A percentile compares a stretch with the other conserved stretches of the same genome.
phyloP scores from a whole-genome alignment of 2,797 vertebrate species.

The Iguana delicatissima region DNA sequence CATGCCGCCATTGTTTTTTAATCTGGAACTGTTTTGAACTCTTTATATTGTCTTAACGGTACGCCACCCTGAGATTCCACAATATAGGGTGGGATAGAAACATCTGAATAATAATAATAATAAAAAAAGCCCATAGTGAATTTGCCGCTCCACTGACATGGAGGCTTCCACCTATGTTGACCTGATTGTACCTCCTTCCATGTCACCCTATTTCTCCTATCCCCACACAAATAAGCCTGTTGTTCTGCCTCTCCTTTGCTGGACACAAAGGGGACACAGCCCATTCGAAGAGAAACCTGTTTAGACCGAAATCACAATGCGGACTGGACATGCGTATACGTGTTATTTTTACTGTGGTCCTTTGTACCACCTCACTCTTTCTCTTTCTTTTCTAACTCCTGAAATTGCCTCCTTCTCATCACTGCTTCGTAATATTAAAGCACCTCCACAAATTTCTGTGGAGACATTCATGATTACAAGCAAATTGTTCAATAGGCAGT shows the following conservation, averaged over 20 bases:
- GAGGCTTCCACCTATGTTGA: no score
- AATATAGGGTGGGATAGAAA: no score
- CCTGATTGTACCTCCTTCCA: background rate
- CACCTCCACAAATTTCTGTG: slow-evolving; percentile 15
- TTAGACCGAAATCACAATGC: background rate
- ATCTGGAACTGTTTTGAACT: no score
- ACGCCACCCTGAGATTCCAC: no score
- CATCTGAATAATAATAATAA: no score
- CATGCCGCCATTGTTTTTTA: no score
- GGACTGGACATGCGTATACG: no score
- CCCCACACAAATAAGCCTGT: background rate
- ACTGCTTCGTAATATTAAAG: background rate
- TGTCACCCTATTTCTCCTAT: background rate
- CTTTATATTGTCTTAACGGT: no score
- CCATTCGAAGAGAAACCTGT: no score
- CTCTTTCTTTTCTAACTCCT: background rate
- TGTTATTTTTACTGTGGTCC: background rate
- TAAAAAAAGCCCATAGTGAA: no score
- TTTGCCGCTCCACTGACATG: no score
- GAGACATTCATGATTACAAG: slow-evolving; percentile 27
- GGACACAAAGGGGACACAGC: background rate
- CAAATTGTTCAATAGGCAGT: slow-evolving; percentile 9
- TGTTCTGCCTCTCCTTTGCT: background rate
- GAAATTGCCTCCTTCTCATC: background rate
- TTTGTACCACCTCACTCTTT: no score